Evolutionary conservation across 2,888 invertebrate species (phyloP), one percentile per base, ranked within the genome.

Genomic region (Glyphotaelius pellucidus): DNA sequence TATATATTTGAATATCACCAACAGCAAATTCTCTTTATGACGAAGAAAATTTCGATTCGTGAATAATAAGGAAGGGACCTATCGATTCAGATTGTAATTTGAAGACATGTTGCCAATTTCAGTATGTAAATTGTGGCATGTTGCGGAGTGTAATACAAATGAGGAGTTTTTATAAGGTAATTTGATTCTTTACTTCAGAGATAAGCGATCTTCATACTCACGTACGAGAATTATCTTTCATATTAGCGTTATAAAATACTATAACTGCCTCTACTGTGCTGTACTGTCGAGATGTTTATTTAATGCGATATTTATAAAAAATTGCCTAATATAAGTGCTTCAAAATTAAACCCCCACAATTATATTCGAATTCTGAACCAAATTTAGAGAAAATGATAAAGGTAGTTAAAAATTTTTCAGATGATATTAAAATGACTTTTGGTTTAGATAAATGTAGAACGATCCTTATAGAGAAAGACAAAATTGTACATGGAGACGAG

Each of bases 1-100:
- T 31, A 80, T 52, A 86, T 84, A 90, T 88, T 88, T 31, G n/a
- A 85, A 85, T 38, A 85, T 85, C 88, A 31, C 86, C 35, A 42
- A 86, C 86, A 86, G 38, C 38, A 38, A 67, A 80, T 79, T 31
- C 35, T 38, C 31, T 89, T 89, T 32, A 80, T 67, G 38, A 67
- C 12, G n/a, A 30, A 47, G 35, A 87, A 47, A n/a, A 67, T 42
- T 87, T 86, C 30, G 4, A 86, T 86, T 86, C 30, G n/a, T 86
- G 86, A 86, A 86, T 86, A 86, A 86, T n/a, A 47, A 87, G 14
- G n/a, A 52, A 87, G 83, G 83, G 67, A 67, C 25, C 67, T n/a
- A 67, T 67, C 67, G 67, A 67, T 67, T 67, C n/a, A 67, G 67
- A 67, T 67, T 67, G 67, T 67, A 67, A 67, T 67, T 67, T 67